Percentiles rank a stretch among this genome's conserved stretches.
Evolutionary conservation across 2,888 invertebrate genomes (phyloP).

Genomic region (Masnerella sp.): DNA sequence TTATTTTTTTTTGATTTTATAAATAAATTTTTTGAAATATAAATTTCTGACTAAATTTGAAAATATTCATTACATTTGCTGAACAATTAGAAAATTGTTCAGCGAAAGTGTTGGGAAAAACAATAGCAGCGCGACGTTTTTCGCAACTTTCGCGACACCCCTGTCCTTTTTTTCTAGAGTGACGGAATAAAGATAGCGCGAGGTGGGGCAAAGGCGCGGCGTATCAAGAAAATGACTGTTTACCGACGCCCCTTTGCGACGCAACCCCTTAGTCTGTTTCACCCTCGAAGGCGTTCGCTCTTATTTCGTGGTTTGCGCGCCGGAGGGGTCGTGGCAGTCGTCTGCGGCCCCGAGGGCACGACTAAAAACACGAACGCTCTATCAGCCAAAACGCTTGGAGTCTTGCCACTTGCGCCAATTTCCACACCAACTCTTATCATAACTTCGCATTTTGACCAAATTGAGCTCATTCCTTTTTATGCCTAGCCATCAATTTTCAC

Average conservation of each 20-base stretch:
- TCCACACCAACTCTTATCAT: conserved; percentile 47
- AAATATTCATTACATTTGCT: no score
- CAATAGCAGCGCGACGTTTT: no score
- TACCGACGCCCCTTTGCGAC: conserved; percentile 60
- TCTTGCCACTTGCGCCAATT: conserved; percentile 51
- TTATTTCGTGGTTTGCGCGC: conserved; percentile 51
- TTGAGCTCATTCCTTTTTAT: conserved; percentile 40
- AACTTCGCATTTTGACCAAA: conserved; percentile 40
- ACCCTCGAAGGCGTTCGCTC: conserved; percentile 44
- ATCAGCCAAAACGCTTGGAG: conserved; percentile 51
- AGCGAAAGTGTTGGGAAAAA: no score
- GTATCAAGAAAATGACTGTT: conserved; percentile 62
- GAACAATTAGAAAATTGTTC: no score
- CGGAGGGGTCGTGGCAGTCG: conserved; percentile 42
- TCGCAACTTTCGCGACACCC: no score
- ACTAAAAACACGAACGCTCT: conserved; percentile 47
- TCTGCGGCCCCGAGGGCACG: conserved; percentile 51
- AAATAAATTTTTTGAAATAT: no score
- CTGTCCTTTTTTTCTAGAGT: conserved; percentile 13
- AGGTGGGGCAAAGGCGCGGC: conserved; percentile 54
- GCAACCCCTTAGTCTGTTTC: conserved; percentile 51
- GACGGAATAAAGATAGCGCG: conserved; percentile 11
- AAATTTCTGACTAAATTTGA: no score
- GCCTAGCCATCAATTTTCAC: background rate
- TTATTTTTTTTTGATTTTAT: no score